A percentile compares a stretch with the other conserved stretches of the same genome.
Evolutionary conservation across 2,888 invertebrate genomes (phyloP).

Genomic region (Drosophila quasianomalipes): DNA sequence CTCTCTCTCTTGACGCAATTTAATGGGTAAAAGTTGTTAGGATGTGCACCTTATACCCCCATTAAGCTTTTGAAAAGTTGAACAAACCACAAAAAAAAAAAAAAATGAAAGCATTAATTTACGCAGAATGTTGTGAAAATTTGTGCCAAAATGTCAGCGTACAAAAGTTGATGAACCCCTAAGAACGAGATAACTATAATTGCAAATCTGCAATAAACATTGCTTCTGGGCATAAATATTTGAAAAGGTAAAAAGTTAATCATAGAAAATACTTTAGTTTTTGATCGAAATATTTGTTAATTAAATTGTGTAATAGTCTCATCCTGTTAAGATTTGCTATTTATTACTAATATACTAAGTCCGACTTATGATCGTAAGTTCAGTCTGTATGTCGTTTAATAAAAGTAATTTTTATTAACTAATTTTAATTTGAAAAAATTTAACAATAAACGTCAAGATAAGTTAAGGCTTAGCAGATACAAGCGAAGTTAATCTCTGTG

Average conservation of each 20-base stretch:
- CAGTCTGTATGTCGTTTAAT: neutral
- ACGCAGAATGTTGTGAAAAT: constrained; percentile 57
- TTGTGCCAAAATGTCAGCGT: constrained; percentile 38
- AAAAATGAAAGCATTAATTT: constrained; percentile 51
- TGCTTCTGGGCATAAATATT: neutral
- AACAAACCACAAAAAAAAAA: constrained; percentile 35
- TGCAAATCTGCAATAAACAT: neutral
- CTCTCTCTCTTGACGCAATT: constrained; percentile 13
- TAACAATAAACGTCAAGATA: neutral
- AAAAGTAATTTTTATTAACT: neutral
- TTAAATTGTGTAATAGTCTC: neutral
- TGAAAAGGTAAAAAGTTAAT: neutral
- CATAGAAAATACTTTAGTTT: neutral
- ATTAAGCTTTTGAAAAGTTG: constrained; percentile 79
- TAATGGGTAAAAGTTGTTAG: constrained; percentile 76
- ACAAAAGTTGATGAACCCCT: constrained; percentile 1
- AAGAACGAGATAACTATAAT: constrained; percentile 17
- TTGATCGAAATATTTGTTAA: neutral
- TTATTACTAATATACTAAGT: neutral
- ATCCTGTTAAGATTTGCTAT: neutral
- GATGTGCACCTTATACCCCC: constrained; percentile 57
- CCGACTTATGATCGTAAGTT: neutral
- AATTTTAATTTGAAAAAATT: neutral
- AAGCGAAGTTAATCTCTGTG: neutral
- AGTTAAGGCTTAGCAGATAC: neutral